These are phyloP conservation scores for Caenorhabditis zanzibari DNA, from an alignment of 2,888 invertebrate genomes.

Conservation along the genomic window DNA sequence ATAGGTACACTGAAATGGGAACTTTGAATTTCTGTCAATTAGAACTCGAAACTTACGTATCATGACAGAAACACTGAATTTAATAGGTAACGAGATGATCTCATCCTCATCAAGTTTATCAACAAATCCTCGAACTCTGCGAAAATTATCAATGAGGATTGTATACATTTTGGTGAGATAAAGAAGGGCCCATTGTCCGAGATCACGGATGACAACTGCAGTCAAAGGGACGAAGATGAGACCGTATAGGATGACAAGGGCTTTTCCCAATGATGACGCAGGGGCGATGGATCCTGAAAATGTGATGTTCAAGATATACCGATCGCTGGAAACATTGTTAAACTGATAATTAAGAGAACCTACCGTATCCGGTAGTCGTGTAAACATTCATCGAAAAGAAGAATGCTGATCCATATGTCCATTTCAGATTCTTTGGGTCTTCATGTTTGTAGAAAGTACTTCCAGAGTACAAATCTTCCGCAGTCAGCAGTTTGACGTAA, in stretches of 20 bases:
- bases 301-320: no score
- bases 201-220: slow-evolving; percentile 73
- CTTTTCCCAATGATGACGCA: slow-evolving; percentile 66
- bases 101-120: slow-evolving; percentile 72
- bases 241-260: slow-evolving; percentile 69
- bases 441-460: slow-evolving; percentile 72
- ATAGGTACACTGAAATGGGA: slow-evolving; percentile 52
- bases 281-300: slow-evolving; percentile 72
- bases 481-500: slow-evolving; percentile 70
- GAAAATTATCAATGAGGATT: slow-evolving; percentile 58
- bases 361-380: slow-evolving; percentile 76
- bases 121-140: slow-evolving; percentile 64
- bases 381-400: slow-evolving; percentile 75
- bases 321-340: no score
- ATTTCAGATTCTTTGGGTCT: slow-evolving; percentile 66
- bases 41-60: slow-evolving; percentile 33
- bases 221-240: slow-evolving; percentile 72
- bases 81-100: slow-evolving; percentile 69
- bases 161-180: slow-evolving; percentile 74
- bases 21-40: neutral
- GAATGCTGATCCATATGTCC: slow-evolving; percentile 72
- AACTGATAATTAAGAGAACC: no score
- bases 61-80: slow-evolving; percentile 65
- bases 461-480: slow-evolving; percentile 70
- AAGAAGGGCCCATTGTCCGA: slow-evolving; percentile 73